Base-by-base conservation (phyloP, 2,113 vertebrate genomes). In the Struthidea cinerea region DNA sequence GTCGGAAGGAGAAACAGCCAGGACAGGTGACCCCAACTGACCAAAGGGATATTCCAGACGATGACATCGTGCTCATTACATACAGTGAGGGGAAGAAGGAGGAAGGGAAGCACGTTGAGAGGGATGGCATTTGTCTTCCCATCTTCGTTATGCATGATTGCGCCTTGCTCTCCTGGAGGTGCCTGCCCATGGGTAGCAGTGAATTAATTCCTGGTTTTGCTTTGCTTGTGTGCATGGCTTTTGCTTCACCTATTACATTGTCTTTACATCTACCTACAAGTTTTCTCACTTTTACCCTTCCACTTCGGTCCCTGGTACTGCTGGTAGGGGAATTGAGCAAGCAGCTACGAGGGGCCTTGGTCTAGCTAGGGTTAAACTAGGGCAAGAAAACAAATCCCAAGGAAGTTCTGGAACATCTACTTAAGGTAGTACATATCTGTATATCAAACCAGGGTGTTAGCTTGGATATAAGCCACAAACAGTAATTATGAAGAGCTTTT, bases 111-210 rank as follows among this genome's bases (percentile, higher is more conserved):
- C 0, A 2, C 1, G 1, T 13, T 14, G 28, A 16, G 15, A 65
- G 26, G 33, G 10, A 42, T 30, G 13, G 16, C 7, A 24, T 52
- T 59, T 74, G 22, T 52, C 27, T 50, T 57, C 37, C 35, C 59
- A 64, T 17, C 22, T 37, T 59, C 1, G 0, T 9, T 24, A 52
- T 8, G 6, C 3, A 6, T 4, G 27, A 37, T 1, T 57, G 33
- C 32, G 27, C 19, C 52, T 50, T 33, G 37, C 28, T 44, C 23
- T 59, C 10, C 50, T 27, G 22, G 32, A 88, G 35, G 11, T 50
- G 22, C 28, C 37, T 52, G 44, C 53, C 28, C 20, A 12, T 10
- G n/a, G 16, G 19, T 7, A 60, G 28, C 11, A 59, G 5, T 24
- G 33, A 74, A 89, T 65, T 37, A 28, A 81, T 59, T 59, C 12